Percentiles rank a stretch among this genome's conserved stretches.
phyloP scores from a whole-genome alignment of 1,140 invertebrate species.

The Pseudobourletiella spinata region DNA sequence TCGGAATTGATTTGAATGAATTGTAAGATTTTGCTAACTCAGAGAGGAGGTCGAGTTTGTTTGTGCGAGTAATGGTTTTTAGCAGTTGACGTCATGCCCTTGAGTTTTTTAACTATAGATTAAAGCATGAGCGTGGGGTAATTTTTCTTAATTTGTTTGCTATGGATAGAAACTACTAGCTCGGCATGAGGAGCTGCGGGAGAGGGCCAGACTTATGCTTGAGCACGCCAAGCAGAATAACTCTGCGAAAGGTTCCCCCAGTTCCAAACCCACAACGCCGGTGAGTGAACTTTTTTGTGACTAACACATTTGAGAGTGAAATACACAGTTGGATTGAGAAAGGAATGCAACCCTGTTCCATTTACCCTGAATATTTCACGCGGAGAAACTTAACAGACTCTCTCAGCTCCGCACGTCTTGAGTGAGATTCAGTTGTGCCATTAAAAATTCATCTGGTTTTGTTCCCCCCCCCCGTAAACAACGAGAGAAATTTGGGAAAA shows the following conservation, averaged over 20 bases:
- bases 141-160: neutral
- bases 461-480: too few relatives aligned
- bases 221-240: slow-evolving; percentile 58
- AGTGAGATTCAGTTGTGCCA: too few relatives aligned
- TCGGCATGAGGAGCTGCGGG: slow-evolving; percentile 75
- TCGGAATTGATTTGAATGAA: too few relatives aligned
- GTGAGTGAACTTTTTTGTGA: too few relatives aligned
- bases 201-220: slow-evolving; percentile 78
- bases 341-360: neutral
- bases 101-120: slow-evolving; percentile 29
- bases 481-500: too few relatives aligned
- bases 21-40: too few relatives aligned
- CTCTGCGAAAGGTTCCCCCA: slow-evolving; percentile 42
- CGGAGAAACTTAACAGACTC: too few relatives aligned
- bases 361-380: neutral
- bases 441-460: too few relatives aligned
- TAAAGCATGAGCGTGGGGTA: slow-evolving; percentile 45
- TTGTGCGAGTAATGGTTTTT: neutral
- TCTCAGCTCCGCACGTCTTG: too few relatives aligned
- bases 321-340: too few relatives aligned
- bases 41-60: too few relatives aligned
- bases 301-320: too few relatives aligned
- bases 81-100: neutral
- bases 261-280: slow-evolving; percentile 35
- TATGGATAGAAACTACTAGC: slow-evolving; percentile 50